Conservation (phyloP, 2,797 vertebrate genomes). For the Rhincodon typus region DNA sequence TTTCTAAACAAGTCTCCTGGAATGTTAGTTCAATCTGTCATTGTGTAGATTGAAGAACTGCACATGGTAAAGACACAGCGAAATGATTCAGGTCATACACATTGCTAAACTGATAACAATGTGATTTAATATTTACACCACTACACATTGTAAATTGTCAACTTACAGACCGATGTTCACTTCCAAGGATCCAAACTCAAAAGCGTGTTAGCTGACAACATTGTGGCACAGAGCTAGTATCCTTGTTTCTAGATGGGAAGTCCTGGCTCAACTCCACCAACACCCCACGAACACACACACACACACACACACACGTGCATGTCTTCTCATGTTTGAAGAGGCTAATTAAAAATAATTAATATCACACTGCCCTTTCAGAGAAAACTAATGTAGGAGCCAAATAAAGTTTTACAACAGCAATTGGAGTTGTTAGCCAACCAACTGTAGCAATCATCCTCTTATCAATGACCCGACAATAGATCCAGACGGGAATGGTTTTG, state of each 20-base stretch:
- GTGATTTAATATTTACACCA: neutral
- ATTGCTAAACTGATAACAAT: neutral
- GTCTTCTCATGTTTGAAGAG: too few relatives aligned
- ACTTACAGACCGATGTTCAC: neutral
- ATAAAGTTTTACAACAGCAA: neutral
- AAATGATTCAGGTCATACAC: neutral
- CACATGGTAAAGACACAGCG: neutral
- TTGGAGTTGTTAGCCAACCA: neutral
- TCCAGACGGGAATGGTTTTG: neutral
- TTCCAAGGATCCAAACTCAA: neutral
- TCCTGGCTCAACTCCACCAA: too few relatives aligned
- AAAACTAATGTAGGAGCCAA: neutral
- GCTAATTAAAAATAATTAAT: neutral
- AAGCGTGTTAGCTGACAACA: neutral
- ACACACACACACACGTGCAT: too few relatives aligned
- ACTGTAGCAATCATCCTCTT: neutral
- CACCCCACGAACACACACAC: too few relatives aligned
- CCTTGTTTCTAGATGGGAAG: too few relatives aligned
- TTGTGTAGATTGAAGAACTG: neutral
- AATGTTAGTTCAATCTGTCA: neutral
- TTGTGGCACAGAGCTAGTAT: too few relatives aligned
- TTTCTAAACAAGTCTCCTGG: neutral
- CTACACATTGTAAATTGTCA: neutral
- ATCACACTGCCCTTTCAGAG: neutral
- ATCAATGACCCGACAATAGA: neutral